Conservation (phyloP, 2,113 vertebrate species). For the Mixornis gularis region DNA sequence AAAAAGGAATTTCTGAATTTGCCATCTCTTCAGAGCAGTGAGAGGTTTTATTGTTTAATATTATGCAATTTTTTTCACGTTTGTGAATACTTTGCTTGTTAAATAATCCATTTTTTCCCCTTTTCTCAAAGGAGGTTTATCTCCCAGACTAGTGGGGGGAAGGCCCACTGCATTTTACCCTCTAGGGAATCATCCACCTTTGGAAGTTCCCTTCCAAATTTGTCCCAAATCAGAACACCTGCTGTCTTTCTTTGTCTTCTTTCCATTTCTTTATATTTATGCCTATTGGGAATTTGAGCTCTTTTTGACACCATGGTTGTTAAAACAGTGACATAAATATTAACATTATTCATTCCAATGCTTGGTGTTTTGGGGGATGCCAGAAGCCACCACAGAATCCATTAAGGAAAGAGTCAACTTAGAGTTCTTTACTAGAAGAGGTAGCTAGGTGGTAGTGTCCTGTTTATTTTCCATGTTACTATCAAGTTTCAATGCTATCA, state of each 20-base stretch:
- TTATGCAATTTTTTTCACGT: neutral
- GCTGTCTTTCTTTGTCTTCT: neutral
- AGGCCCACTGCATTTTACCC: fast-evolving
- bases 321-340: neutral
- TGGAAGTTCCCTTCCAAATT: neutral
- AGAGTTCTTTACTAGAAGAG: neutral
- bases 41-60: neutral
- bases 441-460: too few species aligned
- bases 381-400: neutral
- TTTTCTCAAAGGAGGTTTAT: neutral
- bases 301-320: neutral
- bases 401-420: neutral
- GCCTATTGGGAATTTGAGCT: neutral
- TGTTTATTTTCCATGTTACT: neutral
- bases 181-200: neutral
- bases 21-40: fast-evolving
- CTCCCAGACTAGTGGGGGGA: fast-evolving
- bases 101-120: neutral
- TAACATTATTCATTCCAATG: neutral
- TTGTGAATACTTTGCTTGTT: neutral
- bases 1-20: neutral
- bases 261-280: neutral
- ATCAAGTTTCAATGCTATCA: neutral
- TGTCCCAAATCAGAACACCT: neutral
- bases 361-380: neutral